These are phyloP conservation scores for Agrotis clavis DNA, from an alignment of 2,888 invertebrate species.

Conservation along the genomic window DNA sequence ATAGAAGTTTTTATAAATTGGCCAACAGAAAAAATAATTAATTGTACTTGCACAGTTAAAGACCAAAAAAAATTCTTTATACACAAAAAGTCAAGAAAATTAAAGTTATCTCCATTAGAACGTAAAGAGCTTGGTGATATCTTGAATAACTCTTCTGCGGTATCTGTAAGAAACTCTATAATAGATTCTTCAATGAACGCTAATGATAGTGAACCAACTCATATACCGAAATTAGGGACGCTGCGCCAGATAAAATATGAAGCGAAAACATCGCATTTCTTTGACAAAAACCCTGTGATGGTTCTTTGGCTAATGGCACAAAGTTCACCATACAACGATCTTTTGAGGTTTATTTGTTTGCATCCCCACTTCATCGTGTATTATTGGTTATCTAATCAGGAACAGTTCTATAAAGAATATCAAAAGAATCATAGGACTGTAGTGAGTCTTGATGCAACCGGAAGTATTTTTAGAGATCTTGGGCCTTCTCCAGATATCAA, in stretches of 20 bases:
- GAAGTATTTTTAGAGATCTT: constrained; percentile 1
- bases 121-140: not conserved
- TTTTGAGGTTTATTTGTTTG: not conserved
- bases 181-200: not conserved
- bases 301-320: no score
- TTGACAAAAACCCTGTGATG: no score
- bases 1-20: constrained; percentile 1
- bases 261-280: not conserved
- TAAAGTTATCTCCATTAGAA: not conserved
- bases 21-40: not conserved
- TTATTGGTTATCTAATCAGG: not conserved
- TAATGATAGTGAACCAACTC: not conserved
- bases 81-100: not conserved
- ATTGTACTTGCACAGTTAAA: constrained; percentile 3
- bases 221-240: not conserved
- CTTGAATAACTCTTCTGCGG: not conserved
- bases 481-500: not conserved
- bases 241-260: not conserved
- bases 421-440: not conserved
- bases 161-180: not conserved
- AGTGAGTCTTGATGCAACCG: not conserved
- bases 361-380: not conserved
- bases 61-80: not conserved
- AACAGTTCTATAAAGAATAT: not conserved
- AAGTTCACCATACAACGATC: not conserved